These are phyloP conservation scores for Hemistola chrysoprasaria DNA, from an alignment of 2,888 invertebrate genomes.

Conservation along the genomic window DNA sequence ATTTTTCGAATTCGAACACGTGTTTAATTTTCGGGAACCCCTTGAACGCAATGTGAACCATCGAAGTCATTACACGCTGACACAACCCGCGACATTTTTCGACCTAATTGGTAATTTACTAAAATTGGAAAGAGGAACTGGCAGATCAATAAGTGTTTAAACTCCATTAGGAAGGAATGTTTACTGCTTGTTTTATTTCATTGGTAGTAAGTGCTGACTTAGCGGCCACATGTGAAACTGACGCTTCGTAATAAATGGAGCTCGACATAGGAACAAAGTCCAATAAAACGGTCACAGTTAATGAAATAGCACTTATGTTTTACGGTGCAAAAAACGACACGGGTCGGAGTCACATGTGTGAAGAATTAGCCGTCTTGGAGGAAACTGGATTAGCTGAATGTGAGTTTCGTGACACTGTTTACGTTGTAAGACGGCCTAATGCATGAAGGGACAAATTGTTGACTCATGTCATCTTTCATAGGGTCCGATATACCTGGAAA, in stretches of 20 bases:
- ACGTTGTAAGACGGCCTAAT: conserved; percentile 70
- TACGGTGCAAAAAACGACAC: conserved; percentile 65
- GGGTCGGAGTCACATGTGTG: conserved; percentile 56
- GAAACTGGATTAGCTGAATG: conserved; percentile 76
- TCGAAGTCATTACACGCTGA: conserved; percentile 39
- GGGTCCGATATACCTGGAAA: conserved; percentile 66
- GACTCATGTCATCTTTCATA: conserved; percentile 76
- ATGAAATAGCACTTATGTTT: conserved; percentile 76
- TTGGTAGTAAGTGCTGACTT: conserved; percentile 23
- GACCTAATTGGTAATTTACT: conserved; percentile 34
- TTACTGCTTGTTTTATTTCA: conserved; percentile 15
- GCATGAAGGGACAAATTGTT: conserved; percentile 76
- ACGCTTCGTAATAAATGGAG: conserved; percentile 42
- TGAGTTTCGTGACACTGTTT: conserved; percentile 75
- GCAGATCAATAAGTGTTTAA: conserved; percentile 13
- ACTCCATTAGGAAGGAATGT: conserved; percentile 12
- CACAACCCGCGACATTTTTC: conserved; percentile 27
- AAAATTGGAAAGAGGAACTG: conserved; percentile 11
- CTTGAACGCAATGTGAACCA: conserved; percentile 63
- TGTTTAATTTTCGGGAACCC: conserved; percentile 72
- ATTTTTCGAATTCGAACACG: conserved; percentile 77
- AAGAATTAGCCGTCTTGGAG: conserved; percentile 60
- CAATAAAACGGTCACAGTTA: conserved; percentile 57
- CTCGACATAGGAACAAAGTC: conserved; percentile 28
- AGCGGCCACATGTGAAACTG: conserved; percentile 44